Percentiles rank a stretch among this genome's conserved stretches.
Conservation (phyloP, 1,140 invertebrate species). For the Neodiprion pinetum region DNA sequence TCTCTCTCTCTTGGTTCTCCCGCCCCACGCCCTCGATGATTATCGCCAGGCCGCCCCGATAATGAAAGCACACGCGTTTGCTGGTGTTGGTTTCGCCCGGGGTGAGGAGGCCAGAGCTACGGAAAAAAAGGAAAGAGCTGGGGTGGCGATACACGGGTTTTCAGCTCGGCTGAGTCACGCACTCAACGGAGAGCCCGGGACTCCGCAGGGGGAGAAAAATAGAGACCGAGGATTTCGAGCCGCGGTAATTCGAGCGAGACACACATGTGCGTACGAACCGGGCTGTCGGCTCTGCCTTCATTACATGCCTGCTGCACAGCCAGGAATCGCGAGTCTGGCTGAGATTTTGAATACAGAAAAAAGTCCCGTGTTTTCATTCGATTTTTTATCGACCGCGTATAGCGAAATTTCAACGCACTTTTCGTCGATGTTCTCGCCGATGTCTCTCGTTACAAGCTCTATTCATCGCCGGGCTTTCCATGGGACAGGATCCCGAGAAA, state of each 20-base stretch:
- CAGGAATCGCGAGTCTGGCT: neutral
- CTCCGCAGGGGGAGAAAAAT: too few species aligned
- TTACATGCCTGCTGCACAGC: too few species aligned
- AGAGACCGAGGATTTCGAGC: too few species aligned
- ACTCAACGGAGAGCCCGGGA: constrained; percentile 26
- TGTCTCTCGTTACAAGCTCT: neutral
- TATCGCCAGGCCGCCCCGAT: constrained; percentile 44
- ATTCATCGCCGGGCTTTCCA: neutral
- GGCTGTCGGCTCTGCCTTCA: too few species aligned
- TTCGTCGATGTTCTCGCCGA: neutral
- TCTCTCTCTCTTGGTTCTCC: neutral
- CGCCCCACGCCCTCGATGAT: constrained; percentile 39
- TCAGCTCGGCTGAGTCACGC: constrained; percentile 44
- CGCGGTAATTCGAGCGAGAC: too few species aligned
- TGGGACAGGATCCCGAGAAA: too few species aligned
- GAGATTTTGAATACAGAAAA: neutral
- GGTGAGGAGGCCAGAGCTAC: neutral
- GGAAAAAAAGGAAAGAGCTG: constrained; percentile 6
- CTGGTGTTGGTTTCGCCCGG: constrained; percentile 6
- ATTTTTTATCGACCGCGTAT: neutral
- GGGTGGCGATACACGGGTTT: constrained; percentile 33
- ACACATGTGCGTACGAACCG: too few species aligned
- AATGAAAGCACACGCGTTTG: constrained; percentile 39
- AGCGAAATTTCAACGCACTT: neutral
- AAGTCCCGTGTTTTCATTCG: neutral